Base-by-base conservation (phyloP, 1,140 invertebrate genomes). In the Drosophila simulans region DNA sequence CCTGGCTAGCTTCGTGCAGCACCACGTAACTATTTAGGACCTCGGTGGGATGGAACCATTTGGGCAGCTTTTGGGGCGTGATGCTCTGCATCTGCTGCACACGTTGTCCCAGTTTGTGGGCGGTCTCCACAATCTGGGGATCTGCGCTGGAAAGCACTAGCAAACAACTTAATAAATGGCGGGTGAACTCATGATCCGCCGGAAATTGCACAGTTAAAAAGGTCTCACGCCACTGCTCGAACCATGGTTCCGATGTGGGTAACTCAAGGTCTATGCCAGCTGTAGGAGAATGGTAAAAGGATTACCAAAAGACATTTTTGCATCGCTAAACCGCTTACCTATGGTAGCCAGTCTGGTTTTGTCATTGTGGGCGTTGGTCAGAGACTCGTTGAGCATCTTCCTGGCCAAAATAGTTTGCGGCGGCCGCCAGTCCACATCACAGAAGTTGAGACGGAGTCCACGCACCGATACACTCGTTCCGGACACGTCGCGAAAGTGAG, bases 181-280 rank as follows among this genome's bases (percentile, higher is more conserved):
- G 97, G 0, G 97, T 97, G 91, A 98, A 99, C 93, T 99, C 98
- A 94, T 99, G 98, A 89, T 99, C 98, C 13, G 97, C 97, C 40
- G 97, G 96, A 90, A 96, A 97, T 91, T 98, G 95, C 2, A 98
- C 96, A 86, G 96, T 96, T 17, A 98, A 94, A 93, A 98, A 99
- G 27, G 95, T 96, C 84, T 98, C 97, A 86, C 98, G 94, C 97
- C 98, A 99, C n/a, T 95, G 94, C 92, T 99, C 98, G 93, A 97
- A 99, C 98, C 98, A 99, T n/a, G 97, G 97, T 34, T 97, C 96
- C 4, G 95, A 93, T 22, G 94, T 94, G 76, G 96, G 96, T 58
- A 97, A 93, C 77, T 96, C 94, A 92, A 84, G 93, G 82, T 52
- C 91, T 79, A 76, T 93, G 91, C 93, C 81, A 59, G 93, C 94